Percentiles rank a stretch among this genome's conserved stretches.
Evolutionary conservation across 2,888 invertebrate species (phyloP).

Genomic region (Lithophane semibrunnea): DNA sequence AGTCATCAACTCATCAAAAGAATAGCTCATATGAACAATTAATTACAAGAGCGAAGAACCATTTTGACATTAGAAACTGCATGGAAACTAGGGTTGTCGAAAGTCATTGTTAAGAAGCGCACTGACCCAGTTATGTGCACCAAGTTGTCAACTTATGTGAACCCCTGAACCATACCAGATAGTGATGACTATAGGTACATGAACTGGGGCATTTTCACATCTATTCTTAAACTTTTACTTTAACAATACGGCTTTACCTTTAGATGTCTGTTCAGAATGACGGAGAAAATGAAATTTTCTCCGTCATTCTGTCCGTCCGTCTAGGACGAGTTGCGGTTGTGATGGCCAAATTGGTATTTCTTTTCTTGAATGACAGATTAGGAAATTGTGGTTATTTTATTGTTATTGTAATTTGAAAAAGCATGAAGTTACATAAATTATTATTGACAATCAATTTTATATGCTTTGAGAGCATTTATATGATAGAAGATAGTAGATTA

Average conservation of each 20-base stretch:
- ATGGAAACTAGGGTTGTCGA: slow-evolving; percentile 77
- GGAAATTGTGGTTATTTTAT: neutral
- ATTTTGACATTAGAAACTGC: slow-evolving; percentile 76
- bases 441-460: no score
- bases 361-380: neutral
- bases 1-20: slow-evolving; percentile 8
- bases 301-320: no score
- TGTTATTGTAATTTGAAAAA: no score
- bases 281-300: no score
- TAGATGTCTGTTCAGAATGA: slow-evolving; percentile 35
- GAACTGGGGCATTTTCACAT: slow-evolving; percentile 74
- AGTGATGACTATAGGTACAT: slow-evolving; percentile 48
- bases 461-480: no score
- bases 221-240: slow-evolving; percentile 62
- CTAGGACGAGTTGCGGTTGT: slow-evolving; percentile 35
- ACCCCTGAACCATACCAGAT: slow-evolving; percentile 76
- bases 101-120: slow-evolving; percentile 73
- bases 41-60: slow-evolving; percentile 40
- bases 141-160: slow-evolving; percentile 75
- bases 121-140: slow-evolving; percentile 62
- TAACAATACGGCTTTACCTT: slow-evolving; percentile 63
- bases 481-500: neutral
- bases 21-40: slow-evolving; percentile 27
- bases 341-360: slow-evolving; percentile 8
- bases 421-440: neutral